Evolutionary conservation across 2,113 vertebrate genomes (phyloP), one percentile per base, ranked within the genome.

Genomic region (Dipodomys stephensi): DNA sequence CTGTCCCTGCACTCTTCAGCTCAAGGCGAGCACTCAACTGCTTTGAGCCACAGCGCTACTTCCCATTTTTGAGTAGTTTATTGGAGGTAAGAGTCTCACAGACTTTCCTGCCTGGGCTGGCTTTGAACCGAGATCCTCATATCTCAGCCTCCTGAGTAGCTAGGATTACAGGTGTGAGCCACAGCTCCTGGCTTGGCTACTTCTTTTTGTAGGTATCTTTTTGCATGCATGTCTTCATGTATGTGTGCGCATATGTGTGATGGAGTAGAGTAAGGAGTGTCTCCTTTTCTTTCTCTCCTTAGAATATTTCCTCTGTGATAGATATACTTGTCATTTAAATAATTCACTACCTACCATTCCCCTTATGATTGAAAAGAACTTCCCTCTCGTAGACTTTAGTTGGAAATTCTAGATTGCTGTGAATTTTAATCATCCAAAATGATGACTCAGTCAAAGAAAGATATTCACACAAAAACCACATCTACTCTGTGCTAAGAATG

Each of bases 271-370:
- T 7, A 82, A 53, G 64, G 20, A 79, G 16, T 23, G 2, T 25
- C 95, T 93, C 77, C 64, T 49, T 94, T 46, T 94, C 44, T 91
- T 69, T 32, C 15, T 74, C 81, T 68, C n/a, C 67, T 68, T 53
- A 83, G 68, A 93, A 76, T 73, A 49, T 69, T 4, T 86, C 92
- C 84, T 11, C 30, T 87, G 28, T 80, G 72, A 72, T 60, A 9
- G 64, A 93, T 35, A 84, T 27, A 7, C 16, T 49, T 9, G 4
- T 2, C 22, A 32, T 68, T 80, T 57, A 69, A 86, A 23, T 3
- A 68, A 22, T 62, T 68, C 9, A 8, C 23, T 35, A 30, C n/a
- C 15, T n/a, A 32, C 3, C 22, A 62, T 46, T 46, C 39, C 6
- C 64, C 28, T 91, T 91, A 73, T 8, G 39, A 91, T 28, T 10